Conservation (phyloP, 2,888 invertebrate species). For the Hyppa rectilinea region DNA sequence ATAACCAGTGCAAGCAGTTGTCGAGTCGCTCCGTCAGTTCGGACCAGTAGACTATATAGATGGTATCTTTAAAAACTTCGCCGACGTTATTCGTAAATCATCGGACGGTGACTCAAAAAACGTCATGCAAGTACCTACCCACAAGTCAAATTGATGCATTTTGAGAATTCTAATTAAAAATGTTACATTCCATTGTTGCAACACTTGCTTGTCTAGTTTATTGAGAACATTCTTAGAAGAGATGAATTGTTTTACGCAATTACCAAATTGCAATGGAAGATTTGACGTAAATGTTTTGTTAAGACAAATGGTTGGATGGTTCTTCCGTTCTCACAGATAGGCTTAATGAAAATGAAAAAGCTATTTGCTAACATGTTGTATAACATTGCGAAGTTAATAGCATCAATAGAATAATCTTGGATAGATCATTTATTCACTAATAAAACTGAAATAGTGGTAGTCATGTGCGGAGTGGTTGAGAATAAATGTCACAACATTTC, state of each 20-base stretch:
- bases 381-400: slow-evolving; percentile 23
- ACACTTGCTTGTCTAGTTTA: slow-evolving; percentile 70
- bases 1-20: slow-evolving; percentile 77
- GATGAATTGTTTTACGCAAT: slow-evolving; percentile 67
- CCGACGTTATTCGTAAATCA: slow-evolving; percentile 80
- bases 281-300: slow-evolving; percentile 66
- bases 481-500: slow-evolving; percentile 59
- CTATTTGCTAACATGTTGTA: slow-evolving; percentile 25
- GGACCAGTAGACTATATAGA: slow-evolving; percentile 69
- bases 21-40: slow-evolving; percentile 53
- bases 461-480: slow-evolving; percentile 25
- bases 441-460: slow-evolving; percentile 33
- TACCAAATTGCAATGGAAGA: slow-evolving; percentile 49
- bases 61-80: slow-evolving; percentile 80
- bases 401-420: slow-evolving; percentile 20
- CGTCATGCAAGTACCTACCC: slow-evolving; percentile 14
- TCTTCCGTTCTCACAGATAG: slow-evolving; percentile 41
- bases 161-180: slow-evolving; percentile 77
- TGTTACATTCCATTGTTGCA: slow-evolving; percentile 75
- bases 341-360: slow-evolving; percentile 24
- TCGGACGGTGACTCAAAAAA: slow-evolving; percentile 62
- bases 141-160: slow-evolving; percentile 69
- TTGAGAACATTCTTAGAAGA: slow-evolving; percentile 69
- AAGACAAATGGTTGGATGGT: slow-evolving; percentile 40
- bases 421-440: slow-evolving; percentile 29